Percentiles rank a stretch among this genome's conserved stretches.
Evolutionary conservation across 2,888 invertebrate genomes (phyloP).

Genomic region (Tetanocera ferruginea): DNA sequence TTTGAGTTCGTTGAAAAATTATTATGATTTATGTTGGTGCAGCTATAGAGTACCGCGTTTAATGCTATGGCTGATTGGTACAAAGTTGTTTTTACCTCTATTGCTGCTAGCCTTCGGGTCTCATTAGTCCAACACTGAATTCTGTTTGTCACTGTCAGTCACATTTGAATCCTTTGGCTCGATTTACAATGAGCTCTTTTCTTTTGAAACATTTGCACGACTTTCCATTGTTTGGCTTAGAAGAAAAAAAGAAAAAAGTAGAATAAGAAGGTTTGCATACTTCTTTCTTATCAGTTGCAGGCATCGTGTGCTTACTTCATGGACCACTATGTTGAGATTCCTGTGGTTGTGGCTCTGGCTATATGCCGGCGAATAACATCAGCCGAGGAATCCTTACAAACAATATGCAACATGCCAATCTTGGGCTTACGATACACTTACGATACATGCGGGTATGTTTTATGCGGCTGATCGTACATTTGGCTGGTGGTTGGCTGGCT

Average conservation of each 20-base stretch:
- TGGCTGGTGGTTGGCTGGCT: neutral
- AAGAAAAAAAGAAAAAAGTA: neutral
- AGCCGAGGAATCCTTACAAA: neutral
- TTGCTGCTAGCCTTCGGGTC: slow-evolving; percentile 34
- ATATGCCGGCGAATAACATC: neutral
- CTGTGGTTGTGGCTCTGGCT: slow-evolving; percentile 14
- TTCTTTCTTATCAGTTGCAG: slow-evolving; percentile 25
- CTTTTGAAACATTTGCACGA: slow-evolving; percentile 36
- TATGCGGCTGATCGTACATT: slow-evolving; percentile 10
- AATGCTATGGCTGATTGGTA: too few relatives aligned
- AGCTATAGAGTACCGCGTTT: neutral
- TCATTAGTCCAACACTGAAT: slow-evolving; percentile 37
- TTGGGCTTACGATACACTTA: neutral
- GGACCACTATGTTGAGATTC: slow-evolving; percentile 10
- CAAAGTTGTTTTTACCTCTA: slow-evolving; percentile 1
- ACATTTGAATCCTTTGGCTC: slow-evolving; percentile 5
- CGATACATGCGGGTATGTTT: neutral
- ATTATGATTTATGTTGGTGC: slow-evolving; percentile 25
- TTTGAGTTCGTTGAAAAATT: slow-evolving; percentile 28
- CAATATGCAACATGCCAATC: neutral
- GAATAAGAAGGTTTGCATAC: slow-evolving; percentile 12
- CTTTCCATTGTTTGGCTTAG: slow-evolving; percentile 29
- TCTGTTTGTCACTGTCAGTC: slow-evolving; percentile 41
- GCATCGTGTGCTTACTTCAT: slow-evolving; percentile 20
- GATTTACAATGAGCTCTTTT: neutral